Percentiles rank a stretch among this genome's conserved stretches.
Conservation (phyloP, 2,113 vertebrate species). For the Opisthocomus hoazin region DNA sequence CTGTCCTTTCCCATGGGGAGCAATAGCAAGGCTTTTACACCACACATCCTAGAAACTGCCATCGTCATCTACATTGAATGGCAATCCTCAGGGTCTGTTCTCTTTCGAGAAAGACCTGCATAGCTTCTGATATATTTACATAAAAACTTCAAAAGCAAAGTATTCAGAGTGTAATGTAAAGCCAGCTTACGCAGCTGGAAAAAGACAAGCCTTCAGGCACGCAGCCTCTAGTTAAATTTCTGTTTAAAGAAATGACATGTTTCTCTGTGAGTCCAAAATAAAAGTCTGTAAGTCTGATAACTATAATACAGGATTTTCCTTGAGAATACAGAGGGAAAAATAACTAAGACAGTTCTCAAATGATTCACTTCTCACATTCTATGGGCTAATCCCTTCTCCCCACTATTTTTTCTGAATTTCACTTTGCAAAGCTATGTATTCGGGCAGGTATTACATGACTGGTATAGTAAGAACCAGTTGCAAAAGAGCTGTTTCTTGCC, state of each 20-base stretch:
- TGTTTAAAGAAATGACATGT: neutral
- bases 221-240: neutral
- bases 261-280: neutral
- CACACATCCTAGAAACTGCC: neutral
- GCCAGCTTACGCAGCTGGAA: neutral
- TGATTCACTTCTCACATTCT: neutral
- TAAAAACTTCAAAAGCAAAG: neutral
- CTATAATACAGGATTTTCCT: neutral
- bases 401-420: neutral
- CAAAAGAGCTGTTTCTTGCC: neutral
- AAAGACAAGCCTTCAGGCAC: neutral
- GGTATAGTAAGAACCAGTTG: neutral
- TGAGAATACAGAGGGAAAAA: neutral
- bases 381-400: neutral
- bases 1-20: rapidly evolving
- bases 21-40: neutral
- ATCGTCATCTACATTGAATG: neutral
- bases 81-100: neutral
- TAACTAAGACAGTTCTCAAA: neutral
- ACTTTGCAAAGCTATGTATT: neutral
- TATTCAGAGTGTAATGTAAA: neutral
- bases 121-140: neutral
- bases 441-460: neutral
- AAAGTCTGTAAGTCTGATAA: neutral
- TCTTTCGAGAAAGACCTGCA: neutral